phyloP scores from a whole-genome alignment of 1,140 invertebrate genomes.

The Saccostrea cuccullata region DNA sequence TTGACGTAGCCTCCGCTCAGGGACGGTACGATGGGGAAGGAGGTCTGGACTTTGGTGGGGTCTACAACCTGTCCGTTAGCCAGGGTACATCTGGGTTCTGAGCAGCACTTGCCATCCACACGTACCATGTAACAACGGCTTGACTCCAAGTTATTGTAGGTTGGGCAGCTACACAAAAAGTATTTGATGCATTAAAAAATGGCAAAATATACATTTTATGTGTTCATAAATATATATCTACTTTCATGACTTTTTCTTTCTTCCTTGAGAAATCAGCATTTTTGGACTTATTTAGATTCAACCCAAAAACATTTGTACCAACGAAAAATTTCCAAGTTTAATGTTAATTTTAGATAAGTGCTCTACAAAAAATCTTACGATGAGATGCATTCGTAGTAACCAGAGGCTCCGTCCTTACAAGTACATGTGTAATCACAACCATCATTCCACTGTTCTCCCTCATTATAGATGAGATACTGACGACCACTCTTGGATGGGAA shows the following conservation, averaged over 20 bases:
- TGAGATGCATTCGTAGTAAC: slow-evolving; percentile 64
- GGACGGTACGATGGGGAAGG: slow-evolving; percentile 48
- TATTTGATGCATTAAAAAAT: background rate
- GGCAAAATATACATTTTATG: too few species aligned
- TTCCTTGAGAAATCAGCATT: too few species aligned
- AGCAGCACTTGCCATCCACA: slow-evolving; percentile 53
- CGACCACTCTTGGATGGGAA: slow-evolving; percentile 23
- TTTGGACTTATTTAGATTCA: too few species aligned
- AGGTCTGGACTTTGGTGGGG: slow-evolving; percentile 51
- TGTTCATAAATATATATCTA: too few species aligned
- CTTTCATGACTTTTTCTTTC: too few species aligned
- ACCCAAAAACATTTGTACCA: background rate
- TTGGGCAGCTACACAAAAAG: slow-evolving; percentile 45
- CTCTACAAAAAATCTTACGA: slow-evolving; percentile 53
- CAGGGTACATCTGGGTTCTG: slow-evolving; percentile 48
- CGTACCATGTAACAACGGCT: slow-evolving; percentile 48
- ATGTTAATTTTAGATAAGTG: background rate
- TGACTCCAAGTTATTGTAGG: slow-evolving; percentile 55
- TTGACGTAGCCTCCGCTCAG: slow-evolving; percentile 53
- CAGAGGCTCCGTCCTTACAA: slow-evolving; percentile 61
- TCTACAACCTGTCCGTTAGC: slow-evolving; percentile 53
- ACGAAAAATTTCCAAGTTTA: background rate
- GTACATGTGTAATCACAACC: slow-evolving; percentile 66
- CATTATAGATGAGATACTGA: slow-evolving; percentile 48
- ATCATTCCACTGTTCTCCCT: slow-evolving; percentile 63